Conservation (phyloP, 2,797 vertebrate species). For the Lepus oiostolus region DNA sequence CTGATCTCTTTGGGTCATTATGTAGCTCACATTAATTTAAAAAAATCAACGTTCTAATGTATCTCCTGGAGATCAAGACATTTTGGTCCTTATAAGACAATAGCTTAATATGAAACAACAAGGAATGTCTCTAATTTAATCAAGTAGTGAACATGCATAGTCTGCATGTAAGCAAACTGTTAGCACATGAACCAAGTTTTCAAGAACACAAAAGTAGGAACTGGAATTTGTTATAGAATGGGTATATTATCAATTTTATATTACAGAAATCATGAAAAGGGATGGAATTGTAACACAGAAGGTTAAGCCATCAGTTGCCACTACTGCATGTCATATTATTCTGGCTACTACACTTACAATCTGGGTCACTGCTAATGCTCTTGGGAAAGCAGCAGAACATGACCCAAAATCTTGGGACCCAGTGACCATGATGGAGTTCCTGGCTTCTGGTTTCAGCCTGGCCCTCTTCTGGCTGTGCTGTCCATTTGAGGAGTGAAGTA, state of each 20-base stretch:
- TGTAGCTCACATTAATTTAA: neutral
- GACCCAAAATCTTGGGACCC: no score
- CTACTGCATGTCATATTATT: no score
- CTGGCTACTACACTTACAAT: no score
- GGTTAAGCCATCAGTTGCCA: no score
- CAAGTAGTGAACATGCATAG: neutral
- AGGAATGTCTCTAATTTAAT: neutral
- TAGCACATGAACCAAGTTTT: neutral
- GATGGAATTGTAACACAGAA: no score
- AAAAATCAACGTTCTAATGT: neutral
- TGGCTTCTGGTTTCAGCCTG: no score
- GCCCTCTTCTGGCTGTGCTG: no score
- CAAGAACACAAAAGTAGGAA: neutral
- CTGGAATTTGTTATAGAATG: neutral
- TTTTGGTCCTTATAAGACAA: neutral
- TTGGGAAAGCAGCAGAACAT: no score
- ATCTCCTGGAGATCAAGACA: neutral
- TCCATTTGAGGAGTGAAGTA: no score
- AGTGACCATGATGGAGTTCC: no score
- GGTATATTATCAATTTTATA: neutral
- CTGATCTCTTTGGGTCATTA: neutral
- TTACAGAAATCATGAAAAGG: neutral
- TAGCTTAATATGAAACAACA: conserved; percentile 6
- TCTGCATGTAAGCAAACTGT: no score
- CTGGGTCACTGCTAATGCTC: no score